Evolutionary conservation across 2,888 invertebrate genomes (phyloP).

Genomic region (Lucinisca nassula): DNA sequence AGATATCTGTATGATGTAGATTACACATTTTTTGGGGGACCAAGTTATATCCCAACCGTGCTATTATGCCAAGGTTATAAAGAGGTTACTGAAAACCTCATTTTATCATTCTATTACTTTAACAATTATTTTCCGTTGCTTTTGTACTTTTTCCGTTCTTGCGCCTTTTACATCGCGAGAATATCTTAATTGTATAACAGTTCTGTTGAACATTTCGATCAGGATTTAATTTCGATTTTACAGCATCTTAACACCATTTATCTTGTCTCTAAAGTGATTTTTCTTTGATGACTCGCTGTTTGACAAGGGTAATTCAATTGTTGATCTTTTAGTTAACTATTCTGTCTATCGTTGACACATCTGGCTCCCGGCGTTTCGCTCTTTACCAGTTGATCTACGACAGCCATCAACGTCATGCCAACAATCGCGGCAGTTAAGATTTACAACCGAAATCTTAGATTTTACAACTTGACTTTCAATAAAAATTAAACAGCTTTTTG

Average conservation of each 20-base stretch:
- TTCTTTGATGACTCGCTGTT: constrained; percentile 19
- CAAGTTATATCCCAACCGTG: no score
- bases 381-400: not conserved
- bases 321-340: constrained; percentile 17
- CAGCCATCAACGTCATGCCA: not conserved
- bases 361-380: constrained; percentile 21
- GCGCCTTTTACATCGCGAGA: not conserved
- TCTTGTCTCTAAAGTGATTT: constrained; percentile 10
- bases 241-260: constrained; percentile 12
- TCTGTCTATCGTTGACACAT: constrained; percentile 59
- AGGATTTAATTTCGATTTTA: constrained; percentile 7
- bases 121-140: no score
- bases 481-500: no score
- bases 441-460: constrained; percentile 26
- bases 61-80: no score
- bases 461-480: not conserved
- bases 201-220: not conserved
- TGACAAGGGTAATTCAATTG: constrained; percentile 30
- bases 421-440: constrained; percentile 34
- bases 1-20: no score
- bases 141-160: no score
- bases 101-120: no score
- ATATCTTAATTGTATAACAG: not conserved
- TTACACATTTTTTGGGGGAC: no score
- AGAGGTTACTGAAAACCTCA: no score